A percentile compares a stretch with the other conserved stretches of the same genome.
Conservation (phyloP, 2,113 vertebrate species). For the Axis porcinus region DNA sequence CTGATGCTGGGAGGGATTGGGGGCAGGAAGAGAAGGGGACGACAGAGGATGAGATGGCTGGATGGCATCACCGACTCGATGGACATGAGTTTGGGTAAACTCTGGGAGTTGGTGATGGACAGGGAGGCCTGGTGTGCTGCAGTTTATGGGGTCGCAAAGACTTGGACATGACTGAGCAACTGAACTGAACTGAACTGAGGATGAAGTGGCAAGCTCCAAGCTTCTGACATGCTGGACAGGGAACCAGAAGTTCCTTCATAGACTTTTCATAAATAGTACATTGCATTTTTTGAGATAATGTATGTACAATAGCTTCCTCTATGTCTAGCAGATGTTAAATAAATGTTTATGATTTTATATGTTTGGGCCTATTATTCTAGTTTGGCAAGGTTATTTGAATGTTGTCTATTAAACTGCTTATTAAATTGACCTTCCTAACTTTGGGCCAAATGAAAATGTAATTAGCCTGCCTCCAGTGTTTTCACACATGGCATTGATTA, state of each 20-base stretch:
- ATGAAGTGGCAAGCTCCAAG: neutral
- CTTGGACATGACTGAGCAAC: neutral
- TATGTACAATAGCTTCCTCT: neutral
- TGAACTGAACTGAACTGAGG: neutral
- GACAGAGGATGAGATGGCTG: neutral
- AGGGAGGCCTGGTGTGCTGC: rapidly evolving
- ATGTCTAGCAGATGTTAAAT: slow-evolving; percentile 2
- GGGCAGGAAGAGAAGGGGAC: neutral
- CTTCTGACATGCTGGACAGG: neutral
- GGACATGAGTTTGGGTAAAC: neutral
- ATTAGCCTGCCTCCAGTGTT: slow-evolving; percentile 48
- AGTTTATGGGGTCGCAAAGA: neutral
- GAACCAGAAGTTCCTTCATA: neutral
- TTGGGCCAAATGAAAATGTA: slow-evolving; percentile 46
- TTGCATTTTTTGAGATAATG: neutral
- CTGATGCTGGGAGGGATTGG: neutral
- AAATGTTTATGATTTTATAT: slow-evolving; percentile 22
- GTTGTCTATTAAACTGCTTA: slow-evolving; percentile 19
- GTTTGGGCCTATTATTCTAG: neutral
- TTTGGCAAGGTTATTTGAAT: slow-evolving; percentile 29
- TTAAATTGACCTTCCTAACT: slow-evolving; percentile 51
- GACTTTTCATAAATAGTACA: too few species aligned
- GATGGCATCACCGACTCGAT: neutral
- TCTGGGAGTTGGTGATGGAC: neutral
- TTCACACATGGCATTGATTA: slow-evolving; percentile 45